Evolutionary conservation across 1,140 invertebrate genomes (phyloP).

Genomic region (Drosophila biarmipes): DNA sequence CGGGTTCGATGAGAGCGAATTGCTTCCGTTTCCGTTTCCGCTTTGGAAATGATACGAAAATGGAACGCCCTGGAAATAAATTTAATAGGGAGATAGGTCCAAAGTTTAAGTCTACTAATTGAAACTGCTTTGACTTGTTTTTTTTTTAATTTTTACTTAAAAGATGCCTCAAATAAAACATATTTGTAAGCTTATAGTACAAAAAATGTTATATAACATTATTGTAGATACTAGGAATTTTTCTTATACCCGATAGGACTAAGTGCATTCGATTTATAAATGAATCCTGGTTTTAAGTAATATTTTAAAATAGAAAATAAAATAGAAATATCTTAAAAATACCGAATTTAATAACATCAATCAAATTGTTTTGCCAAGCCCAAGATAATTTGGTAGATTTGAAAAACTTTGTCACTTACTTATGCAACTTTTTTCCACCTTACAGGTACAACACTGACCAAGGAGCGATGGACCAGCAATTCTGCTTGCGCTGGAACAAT

Average conservation of each 20-base stretch:
- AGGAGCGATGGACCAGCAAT: conserved; percentile 95
- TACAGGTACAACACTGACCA: conserved; percentile 84
- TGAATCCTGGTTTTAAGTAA: no score
- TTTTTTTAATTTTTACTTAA: no score
- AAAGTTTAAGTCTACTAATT: neutral
- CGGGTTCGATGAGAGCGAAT: neutral
- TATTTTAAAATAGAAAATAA: neutral
- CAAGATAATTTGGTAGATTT: neutral
- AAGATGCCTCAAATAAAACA: no score
- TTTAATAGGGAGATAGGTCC: neutral
- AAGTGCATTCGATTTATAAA: no score
- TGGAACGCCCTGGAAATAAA: neutral
- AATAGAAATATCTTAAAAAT: rapidly evolving
- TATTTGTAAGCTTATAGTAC: no score
- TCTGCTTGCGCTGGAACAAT: conserved; percentile 97
- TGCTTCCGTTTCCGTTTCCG: conserved; percentile 45
- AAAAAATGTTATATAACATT: no score
- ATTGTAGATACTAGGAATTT: no score
- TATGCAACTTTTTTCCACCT: neutral
- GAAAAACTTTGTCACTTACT: neutral
- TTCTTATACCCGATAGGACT: no score
- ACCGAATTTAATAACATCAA: neutral
- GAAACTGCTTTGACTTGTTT: no score
- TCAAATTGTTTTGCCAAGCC: neutral
- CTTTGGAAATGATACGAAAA: neutral